Conservation (phyloP, 2,113 vertebrate species). For the Chaenocephalus aceratus region DNA sequence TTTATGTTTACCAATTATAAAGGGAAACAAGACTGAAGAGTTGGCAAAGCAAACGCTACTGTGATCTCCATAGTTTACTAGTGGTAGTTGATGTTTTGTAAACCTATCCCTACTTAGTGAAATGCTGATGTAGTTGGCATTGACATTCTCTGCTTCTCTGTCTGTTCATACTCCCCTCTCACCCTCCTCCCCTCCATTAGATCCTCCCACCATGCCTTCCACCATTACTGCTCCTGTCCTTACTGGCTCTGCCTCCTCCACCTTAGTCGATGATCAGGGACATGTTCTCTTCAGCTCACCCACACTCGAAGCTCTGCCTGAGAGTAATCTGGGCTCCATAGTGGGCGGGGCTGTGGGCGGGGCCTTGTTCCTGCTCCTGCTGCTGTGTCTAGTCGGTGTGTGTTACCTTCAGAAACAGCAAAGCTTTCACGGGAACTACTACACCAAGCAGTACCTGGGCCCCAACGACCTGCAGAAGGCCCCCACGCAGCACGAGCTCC, state of each 20-base stretch:
- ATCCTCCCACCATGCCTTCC: conserved; percentile 97
- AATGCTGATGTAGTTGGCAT: conserved; percentile 90
- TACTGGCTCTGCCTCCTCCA: conserved; percentile 90
- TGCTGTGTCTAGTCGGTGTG: conserved; percentile 89
- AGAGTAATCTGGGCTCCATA: conserved; percentile 92
- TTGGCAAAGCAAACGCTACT: conserved; percentile 47
- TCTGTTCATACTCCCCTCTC: conserved; percentile 87
- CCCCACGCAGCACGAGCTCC: conserved; percentile 89
- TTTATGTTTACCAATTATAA: no score
- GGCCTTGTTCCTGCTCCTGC: conserved; percentile 92
- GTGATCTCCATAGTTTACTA: conserved; percentile 28
- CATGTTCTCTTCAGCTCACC: conserved; percentile 90
- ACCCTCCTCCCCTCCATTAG: conserved; percentile 91
- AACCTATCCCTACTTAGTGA: conserved; percentile 79
- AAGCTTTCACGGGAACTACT: conserved; percentile 95
- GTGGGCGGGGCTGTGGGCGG: conserved; percentile 96
- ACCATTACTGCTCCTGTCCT: conserved; percentile 93
- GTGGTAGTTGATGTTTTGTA: conserved; percentile 80
- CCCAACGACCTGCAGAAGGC: conserved; percentile 94
- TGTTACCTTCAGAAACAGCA: conserved; percentile 92
- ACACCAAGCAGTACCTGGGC: conserved; percentile 96
- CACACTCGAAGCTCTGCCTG: conserved; percentile 91
- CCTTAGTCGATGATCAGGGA: conserved; percentile 87
- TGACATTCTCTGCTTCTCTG: conserved; percentile 95
- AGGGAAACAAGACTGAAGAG: background rate